Evolutionary conservation across 2,888 invertebrate genomes (phyloP).

Genomic region (Notocelia uddmanniana): DNA sequence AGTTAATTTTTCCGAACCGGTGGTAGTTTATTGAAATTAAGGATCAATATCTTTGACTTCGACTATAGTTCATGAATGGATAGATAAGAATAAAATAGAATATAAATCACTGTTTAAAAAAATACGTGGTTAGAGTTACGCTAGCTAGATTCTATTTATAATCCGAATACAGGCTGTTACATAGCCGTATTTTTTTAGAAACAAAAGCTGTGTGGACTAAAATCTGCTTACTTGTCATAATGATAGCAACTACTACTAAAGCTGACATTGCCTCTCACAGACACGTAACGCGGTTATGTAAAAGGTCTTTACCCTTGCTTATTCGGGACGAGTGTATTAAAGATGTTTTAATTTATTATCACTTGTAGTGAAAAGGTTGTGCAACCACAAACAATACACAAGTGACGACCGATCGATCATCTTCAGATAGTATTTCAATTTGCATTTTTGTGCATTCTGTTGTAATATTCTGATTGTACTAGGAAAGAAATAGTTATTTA

Average conservation of each 20-base stretch:
- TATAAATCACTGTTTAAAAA: too few species aligned
- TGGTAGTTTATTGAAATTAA: too few species aligned
- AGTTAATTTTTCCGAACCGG: too few species aligned
- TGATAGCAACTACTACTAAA: slow-evolving; percentile 64
- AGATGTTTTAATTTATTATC: slow-evolving; percentile 81
- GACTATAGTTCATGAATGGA: too few species aligned
- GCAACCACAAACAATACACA: slow-evolving; percentile 63
- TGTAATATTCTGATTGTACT: background rate
- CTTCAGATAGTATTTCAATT: slow-evolving; percentile 66
- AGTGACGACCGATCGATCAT: slow-evolving; percentile 59
- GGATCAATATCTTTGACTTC: too few species aligned
- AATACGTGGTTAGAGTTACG: too few species aligned
- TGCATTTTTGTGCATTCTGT: slow-evolving; percentile 53
- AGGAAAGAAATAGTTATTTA: background rate
- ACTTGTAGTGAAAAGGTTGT: slow-evolving; percentile 66
- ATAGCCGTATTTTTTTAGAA: slow-evolving; percentile 29
- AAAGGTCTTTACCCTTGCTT: slow-evolving; percentile 84
- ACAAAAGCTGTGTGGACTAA: slow-evolving; percentile 57
- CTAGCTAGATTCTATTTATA: too few species aligned
- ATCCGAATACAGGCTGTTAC: slow-evolving; percentile 19
- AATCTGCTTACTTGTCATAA: slow-evolving; percentile 69
- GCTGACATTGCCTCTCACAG: slow-evolving; percentile 85
- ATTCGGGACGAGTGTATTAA: slow-evolving; percentile 79
- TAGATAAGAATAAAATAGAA: too few species aligned
- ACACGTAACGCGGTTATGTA: slow-evolving; percentile 81